Evolutionary conservation across 2,888 invertebrate genomes (phyloP), one percentile per base, ranked within the genome.

Genomic region (Chrysolina americana): DNA sequence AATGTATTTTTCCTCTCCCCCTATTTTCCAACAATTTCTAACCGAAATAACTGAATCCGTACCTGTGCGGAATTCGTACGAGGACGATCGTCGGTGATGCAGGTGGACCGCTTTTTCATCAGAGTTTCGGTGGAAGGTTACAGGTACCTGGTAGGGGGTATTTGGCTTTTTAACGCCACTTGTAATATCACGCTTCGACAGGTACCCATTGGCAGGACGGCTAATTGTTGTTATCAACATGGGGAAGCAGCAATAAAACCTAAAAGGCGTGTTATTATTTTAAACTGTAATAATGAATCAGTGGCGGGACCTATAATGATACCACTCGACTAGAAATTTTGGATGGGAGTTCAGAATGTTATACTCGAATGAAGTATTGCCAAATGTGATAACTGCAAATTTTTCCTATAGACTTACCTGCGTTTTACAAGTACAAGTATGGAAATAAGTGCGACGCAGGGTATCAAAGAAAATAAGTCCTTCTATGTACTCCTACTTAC

Each of bases 81-180:
- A 64, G 71, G 63, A 68, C 68, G 71, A 68, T 56, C 50, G 71
- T 71, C 70, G 66, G 70, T 69, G 72, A 75, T 75, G 75, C 75
- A 75, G 75, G 75, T 72, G 75, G 75, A 75, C 75, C 75, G 75
- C 75, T 75, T 75, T 75, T 75, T 75, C 75, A 75, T 72, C 53
- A 71, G 66, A 65, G 68, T 77, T 77, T 77, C 71, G 77, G 74
- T 75, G 69, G 77, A 73, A 75, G 77, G 77, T 68, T 75, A 75
- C 73, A 75, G 73, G 75, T 77, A 77, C 77, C 64, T 69, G 77
- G 75, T 73, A 75, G 75, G 77, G 77, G 75, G 77, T 69, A 75
- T 73, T 77, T 75, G 75, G 75, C 73, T 75, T 77, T 77, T 77
- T 75, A 73, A 77, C 77, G 77, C 75, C 75, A 77, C 74, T 77